Evolutionary conservation across 1,140 invertebrate genomes (phyloP), one percentile per base, ranked within the genome.

Genomic region (Augochlora pura): DNA sequence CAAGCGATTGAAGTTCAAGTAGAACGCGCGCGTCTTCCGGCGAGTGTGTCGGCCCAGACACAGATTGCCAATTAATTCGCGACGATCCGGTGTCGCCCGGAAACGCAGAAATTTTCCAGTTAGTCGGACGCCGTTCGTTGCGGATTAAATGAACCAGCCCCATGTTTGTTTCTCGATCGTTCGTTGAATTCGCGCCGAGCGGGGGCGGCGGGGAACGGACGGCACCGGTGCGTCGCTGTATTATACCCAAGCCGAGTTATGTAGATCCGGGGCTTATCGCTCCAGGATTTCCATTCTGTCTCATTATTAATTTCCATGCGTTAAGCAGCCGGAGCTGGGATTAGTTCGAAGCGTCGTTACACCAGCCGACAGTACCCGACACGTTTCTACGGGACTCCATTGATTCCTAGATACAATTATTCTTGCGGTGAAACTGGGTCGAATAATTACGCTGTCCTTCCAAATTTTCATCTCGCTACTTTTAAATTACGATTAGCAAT

Each of bases 291-390:
- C 84, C 83, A 85, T 86, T 86, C 84, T 82, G 84, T 78, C 84
- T 85, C 84, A 86, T 86, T 86, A 86, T 86, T 86, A 86, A 86
- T 86, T 86, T 86, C 84, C 83, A 86, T 85, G 83, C 83, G 84
- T 86, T 86, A 86, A 86, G 83, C 84, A 86, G 76, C 76, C 63
- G 69, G 52, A 62, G 54, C 71, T 49, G 54, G 75, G 66, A 82
- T 86, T 86, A 86, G 80, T 75, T 76, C 62, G 57, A 18, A 75
- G 74, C 83, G 62, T 86, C 80, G 84, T 82, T 86, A 72, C 67
- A 82, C 67, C 54, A 85, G 70, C 83, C 80, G 49, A 82, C 77
- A n/a, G 74, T 42, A 72, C 76, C 65, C 82, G 52, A 62, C 49
- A 32, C 71, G 63, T 82, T 86, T 82, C 66, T 62, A 62, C 49